These are phyloP conservation scores for Cercocebus atys DNA, from an alignment of 2,113 vertebrate genomes.

Conservation along the genomic window DNA sequence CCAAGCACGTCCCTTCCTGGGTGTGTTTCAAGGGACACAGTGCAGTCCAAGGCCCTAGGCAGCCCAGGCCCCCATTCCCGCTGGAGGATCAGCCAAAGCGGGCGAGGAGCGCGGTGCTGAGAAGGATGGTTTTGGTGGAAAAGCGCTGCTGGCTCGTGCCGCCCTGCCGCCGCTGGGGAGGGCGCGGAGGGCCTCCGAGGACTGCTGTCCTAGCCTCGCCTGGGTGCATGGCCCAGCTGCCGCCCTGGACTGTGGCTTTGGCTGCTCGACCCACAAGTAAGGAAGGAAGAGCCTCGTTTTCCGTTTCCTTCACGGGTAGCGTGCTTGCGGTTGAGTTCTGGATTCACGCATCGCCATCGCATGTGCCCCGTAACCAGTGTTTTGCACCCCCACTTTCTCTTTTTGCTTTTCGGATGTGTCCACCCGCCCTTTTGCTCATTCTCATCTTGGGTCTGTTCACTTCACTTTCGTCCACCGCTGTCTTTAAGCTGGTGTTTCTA, in stretches of 20 bases:
- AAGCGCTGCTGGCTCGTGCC: constrained; percentile 80
- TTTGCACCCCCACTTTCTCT: constrained; percentile 88
- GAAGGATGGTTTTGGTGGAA: constrained; percentile 80
- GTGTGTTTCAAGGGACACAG: constrained; percentile 67
- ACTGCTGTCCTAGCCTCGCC: constrained; percentile 80
- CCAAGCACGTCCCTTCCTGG: constrained; percentile 65
- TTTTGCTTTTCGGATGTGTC: constrained; percentile 94
- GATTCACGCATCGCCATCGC: constrained; percentile 94
- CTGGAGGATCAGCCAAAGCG: constrained; percentile 74
- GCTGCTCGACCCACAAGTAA: constrained; percentile 84
- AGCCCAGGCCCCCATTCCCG: constrained; percentile 57
- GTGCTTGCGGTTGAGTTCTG: constrained; percentile 89
- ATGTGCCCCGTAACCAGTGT: constrained; percentile 97
- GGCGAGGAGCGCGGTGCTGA: constrained; percentile 64
- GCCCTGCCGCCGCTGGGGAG: constrained; percentile 74
- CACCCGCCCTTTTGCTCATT: constrained; percentile 94
- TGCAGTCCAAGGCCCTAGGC: constrained; percentile 66
- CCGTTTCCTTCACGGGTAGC: constrained; percentile 86
- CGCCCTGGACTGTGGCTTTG: constrained; percentile 83
- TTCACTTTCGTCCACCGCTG: constrained; percentile 91
- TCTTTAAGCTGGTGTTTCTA: constrained; percentile 95
- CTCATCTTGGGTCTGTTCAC: constrained; percentile 93
- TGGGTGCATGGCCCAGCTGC: constrained; percentile 82
- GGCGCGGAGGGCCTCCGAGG: constrained; percentile 79
- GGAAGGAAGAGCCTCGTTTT: constrained; percentile 86